Evolutionary conservation across 2,113 vertebrate species (phyloP).

Genomic region (Pitta sordida): DNA sequence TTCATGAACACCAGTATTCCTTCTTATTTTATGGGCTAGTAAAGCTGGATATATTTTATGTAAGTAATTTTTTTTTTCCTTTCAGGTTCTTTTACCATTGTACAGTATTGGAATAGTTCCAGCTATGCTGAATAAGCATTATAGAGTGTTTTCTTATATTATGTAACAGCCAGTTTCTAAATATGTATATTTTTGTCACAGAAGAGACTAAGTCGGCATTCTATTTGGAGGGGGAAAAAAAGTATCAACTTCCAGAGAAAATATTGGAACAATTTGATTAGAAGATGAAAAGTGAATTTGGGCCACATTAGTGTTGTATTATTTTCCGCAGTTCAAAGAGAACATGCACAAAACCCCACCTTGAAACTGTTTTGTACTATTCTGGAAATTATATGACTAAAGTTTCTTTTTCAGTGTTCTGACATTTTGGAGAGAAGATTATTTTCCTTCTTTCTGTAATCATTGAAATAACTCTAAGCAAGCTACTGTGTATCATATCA

Average conservation of each 20-base stretch:
- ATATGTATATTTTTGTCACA: neutral
- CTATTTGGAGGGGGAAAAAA: neutral
- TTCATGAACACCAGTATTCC: neutral
- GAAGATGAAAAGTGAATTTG: neutral
- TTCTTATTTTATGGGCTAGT: neutral
- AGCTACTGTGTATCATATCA: neutral
- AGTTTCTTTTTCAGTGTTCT: neutral
- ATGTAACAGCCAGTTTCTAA: neutral
- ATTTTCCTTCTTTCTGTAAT: neutral
- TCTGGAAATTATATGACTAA: neutral
- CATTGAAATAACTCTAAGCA: neutral
- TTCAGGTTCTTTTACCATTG: neutral
- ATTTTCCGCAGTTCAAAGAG: neutral
- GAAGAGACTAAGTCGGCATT: neutral
- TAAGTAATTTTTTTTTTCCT: neutral
- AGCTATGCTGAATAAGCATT: neutral
- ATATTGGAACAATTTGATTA: neutral
- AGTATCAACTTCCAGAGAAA: neutral
- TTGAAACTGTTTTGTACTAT: neutral
- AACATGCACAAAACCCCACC: neutral
- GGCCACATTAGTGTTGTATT: neutral
- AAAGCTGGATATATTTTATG: neutral
- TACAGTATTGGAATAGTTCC: neutral
- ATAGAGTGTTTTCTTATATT: neutral
- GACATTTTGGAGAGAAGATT: neutral